Conservation (phyloP, 2,113 vertebrate genomes). For the Picathartes gymnocephalus region DNA sequence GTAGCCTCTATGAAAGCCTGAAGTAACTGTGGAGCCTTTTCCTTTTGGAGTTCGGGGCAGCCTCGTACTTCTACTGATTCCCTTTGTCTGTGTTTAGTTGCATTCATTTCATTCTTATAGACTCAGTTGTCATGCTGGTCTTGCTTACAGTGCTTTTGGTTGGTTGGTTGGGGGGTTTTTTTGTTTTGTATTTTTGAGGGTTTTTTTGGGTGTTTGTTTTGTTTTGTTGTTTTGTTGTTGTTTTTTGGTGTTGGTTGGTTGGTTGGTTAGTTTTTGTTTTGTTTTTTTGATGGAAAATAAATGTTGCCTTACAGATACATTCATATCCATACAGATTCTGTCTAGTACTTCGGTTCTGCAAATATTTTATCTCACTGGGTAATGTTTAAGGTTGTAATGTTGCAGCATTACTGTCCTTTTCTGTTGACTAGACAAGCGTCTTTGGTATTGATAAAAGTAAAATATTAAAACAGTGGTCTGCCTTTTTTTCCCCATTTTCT, state of each 20-base stretch:
- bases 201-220: too few relatives aligned
- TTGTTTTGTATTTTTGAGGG: too few relatives aligned
- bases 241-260: too few relatives aligned
- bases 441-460: background rate
- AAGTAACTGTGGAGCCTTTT: background rate
- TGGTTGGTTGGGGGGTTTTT: too few relatives aligned
- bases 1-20: background rate
- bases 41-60: background rate
- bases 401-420: background rate
- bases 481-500: background rate
- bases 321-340: background rate
- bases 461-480: background rate
- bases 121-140: background rate
- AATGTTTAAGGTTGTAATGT: background rate
- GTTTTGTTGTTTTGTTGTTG: too few relatives aligned
- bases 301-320: background rate
- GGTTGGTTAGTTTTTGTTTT: too few relatives aligned
- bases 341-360: background rate
- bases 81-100: background rate
- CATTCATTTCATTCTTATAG: background rate
- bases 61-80: background rate
- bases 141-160: background rate
- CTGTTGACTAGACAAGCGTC: background rate
- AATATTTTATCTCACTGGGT: background rate
- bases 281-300: background rate